Evolutionary conservation across 2,113 vertebrate species (phyloP).

Genomic region (Cephalopterus ornatus): DNA sequence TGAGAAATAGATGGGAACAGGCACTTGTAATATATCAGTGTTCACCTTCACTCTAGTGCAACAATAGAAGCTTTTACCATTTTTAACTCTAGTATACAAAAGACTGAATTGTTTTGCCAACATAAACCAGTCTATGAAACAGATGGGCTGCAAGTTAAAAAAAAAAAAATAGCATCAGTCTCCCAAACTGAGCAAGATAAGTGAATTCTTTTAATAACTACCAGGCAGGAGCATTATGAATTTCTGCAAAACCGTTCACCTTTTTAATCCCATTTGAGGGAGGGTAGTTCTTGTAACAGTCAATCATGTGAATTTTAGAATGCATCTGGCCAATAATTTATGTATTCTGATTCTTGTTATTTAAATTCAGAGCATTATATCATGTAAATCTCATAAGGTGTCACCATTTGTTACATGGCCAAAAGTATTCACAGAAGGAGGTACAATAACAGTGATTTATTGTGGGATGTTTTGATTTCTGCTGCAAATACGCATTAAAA

Average conservation of each 20-base stretch:
- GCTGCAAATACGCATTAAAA: slow-evolving; percentile 42
- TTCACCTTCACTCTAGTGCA: slow-evolving; percentile 27
- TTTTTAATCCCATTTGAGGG: slow-evolving; percentile 38
- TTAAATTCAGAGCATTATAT: slow-evolving; percentile 50
- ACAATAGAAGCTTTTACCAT: slow-evolving; percentile 45
- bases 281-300: slow-evolving; percentile 27
- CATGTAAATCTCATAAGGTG: slow-evolving; percentile 37
- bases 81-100: slow-evolving; percentile 29
- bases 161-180: neutral
- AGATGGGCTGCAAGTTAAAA: slow-evolving; percentile 22
- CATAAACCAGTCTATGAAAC: slow-evolving; percentile 10
- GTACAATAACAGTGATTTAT: slow-evolving; percentile 49
- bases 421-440: slow-evolving; percentile 49
- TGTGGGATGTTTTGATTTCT: slow-evolving; percentile 46
- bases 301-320: slow-evolving; percentile 46
- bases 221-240: neutral
- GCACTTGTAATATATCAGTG: slow-evolving; percentile 33
- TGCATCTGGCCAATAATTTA: slow-evolving; percentile 15
- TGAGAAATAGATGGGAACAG: slow-evolving; percentile 53
- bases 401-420: slow-evolving; percentile 43
- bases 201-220: slow-evolving; percentile 15
- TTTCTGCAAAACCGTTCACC: slow-evolving; percentile 36
- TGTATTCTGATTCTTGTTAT: slow-evolving; percentile 23
- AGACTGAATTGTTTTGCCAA: slow-evolving; percentile 22
- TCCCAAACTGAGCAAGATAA: neutral